These are phyloP conservation scores for Akabosia matsudoensis DNA, from an alignment of 1,140 invertebrate species.

Conservation along the genomic window DNA sequence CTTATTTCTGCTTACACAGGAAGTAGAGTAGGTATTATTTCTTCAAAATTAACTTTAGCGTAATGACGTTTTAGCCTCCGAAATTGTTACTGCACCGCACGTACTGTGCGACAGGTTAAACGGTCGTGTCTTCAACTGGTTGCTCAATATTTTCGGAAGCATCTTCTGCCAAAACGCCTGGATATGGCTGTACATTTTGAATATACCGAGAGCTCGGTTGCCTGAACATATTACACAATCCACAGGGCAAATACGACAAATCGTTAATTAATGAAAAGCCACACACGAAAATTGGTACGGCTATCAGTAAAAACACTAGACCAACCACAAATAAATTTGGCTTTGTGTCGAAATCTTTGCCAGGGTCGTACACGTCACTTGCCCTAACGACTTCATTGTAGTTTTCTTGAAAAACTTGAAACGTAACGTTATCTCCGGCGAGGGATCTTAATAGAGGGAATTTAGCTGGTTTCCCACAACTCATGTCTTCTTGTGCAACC, in stretches of 20 bases:
- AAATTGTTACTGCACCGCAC: too few species aligned
- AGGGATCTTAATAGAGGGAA: not conserved
- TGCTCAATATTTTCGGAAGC: too few species aligned
- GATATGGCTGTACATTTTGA: not conserved
- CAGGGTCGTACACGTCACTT: not conserved
- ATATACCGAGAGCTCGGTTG: slow-evolving; percentile 1
- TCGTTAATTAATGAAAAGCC: not conserved
- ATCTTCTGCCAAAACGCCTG: not conserved
- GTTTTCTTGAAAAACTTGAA: not conserved
- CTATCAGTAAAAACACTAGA: not conserved
- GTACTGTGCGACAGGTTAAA: too few species aligned
- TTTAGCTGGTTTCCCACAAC: not conserved
- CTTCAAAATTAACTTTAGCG: too few species aligned
- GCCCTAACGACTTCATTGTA: not conserved
- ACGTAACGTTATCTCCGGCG: not conserved
- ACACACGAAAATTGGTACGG: not conserved
- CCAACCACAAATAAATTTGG: not conserved
- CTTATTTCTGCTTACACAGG: too few species aligned
- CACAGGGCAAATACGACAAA: not conserved
- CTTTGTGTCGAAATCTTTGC: not conserved
- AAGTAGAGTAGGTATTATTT: too few species aligned
- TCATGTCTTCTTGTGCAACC: slow-evolving; percentile 9
- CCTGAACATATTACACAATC: slow-evolving; percentile 10
- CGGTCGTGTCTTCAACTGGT: too few species aligned
- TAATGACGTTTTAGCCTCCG: too few species aligned